Evolutionary conservation across 2,888 invertebrate species (phyloP), one percentile per base, ranked within the genome.

Genomic region (Sminthurinus aureus): DNA sequence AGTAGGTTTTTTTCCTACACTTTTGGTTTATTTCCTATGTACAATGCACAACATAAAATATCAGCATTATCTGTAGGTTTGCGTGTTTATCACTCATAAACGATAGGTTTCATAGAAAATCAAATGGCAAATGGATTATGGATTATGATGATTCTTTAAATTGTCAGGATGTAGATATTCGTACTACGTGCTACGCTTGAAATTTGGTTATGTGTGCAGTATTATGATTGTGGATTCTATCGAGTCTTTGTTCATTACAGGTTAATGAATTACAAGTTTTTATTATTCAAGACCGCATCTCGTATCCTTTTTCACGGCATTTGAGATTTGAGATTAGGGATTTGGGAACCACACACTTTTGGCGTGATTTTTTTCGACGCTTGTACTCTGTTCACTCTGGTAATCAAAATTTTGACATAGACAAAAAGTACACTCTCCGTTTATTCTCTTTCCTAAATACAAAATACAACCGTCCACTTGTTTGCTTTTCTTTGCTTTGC

Each of bases 281-380:
- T 84, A 84, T 71, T 81, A 84, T 84, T 82, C 84, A 79, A 79
- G 82, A 79, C 84, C 75, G 84, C 82, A 82, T 69, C 82, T 12
- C 73, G 24, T 52, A 0, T 64, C 64, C 64, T n/a, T 18, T 18
- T 18, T n/a, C 64, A 64, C 64, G 38, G 38, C 6, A 38, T 38
- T 38, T 38, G 38, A 38, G 38, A n/a, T n/a, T n/a, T n/a, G n/a
- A n/a, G n/a, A n/a, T n/a, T n/a, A n/a, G 38, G 38, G 1, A 38
- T 38, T 38, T 38, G 38, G 6, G 38, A 15, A 64, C 64, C n/a
- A n/a, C 15, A 64, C 15, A 64, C 64, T 64, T 15, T 58, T 9
- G 11, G 58, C 15, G 64, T 64, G 64, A 18, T 15, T 64, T 64
- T 64, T 38, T 38, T 38, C 6, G 3, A 38, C 1, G 6, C 38